Evolutionary conservation across 1,140 invertebrate species (phyloP).

Genomic region (Elysia chlorotica): DNA sequence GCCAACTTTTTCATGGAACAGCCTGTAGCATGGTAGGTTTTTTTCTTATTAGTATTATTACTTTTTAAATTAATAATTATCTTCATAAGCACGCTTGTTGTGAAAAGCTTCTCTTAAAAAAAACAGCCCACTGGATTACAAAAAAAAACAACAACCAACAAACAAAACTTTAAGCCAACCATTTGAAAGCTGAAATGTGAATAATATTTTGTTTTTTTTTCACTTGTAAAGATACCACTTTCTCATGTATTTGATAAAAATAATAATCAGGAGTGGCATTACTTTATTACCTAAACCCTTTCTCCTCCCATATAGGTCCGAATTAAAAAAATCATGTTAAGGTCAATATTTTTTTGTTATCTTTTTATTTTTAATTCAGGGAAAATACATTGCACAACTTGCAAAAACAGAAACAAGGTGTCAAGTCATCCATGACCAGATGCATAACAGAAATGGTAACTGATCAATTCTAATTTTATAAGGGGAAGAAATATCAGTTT

Average conservation of each 20-base stretch:
- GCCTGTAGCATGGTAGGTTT: conserved; percentile 73
- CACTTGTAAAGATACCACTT: background rate
- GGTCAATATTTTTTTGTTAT: background rate
- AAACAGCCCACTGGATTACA: too few relatives aligned
- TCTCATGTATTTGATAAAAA: background rate
- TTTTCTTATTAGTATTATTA: background rate
- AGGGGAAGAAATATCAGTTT: background rate
- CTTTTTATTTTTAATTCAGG: conserved; percentile 38
- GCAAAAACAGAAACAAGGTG: conserved; percentile 58
- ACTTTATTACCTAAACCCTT: background rate
- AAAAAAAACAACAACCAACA: background rate
- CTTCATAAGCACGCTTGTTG: background rate
- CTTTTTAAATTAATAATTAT: background rate
- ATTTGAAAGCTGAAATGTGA: background rate
- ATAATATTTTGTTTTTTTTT: background rate
- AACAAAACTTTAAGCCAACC: background rate
- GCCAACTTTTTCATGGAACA: conserved; percentile 76
- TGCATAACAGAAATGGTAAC: conserved; percentile 73
- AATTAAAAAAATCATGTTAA: too few relatives aligned
- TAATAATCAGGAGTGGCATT: background rate
- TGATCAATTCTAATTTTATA: too few relatives aligned
- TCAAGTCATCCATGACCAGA: conserved; percentile 58
- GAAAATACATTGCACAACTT: conserved; percentile 89
- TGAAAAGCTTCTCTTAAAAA: background rate
- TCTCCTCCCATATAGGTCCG: too few relatives aligned